Conservation (phyloP, 1,140 invertebrate species). For the Drosophila kurseongensis region DNA sequence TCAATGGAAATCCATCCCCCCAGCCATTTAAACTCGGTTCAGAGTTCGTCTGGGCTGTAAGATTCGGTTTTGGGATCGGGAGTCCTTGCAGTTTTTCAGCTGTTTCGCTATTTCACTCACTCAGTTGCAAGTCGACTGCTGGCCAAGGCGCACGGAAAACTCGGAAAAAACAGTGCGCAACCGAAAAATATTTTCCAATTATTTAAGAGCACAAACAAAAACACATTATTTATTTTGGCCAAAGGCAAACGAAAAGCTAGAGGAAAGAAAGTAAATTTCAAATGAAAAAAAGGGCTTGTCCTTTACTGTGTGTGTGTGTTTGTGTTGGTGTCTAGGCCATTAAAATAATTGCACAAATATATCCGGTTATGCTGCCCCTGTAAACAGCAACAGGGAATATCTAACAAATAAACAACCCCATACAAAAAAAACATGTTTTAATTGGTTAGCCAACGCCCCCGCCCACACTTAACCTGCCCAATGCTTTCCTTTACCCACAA, state of each 20-base stretch:
- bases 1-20: slow-evolving; percentile 48
- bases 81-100: slow-evolving; percentile 66
- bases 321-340: slow-evolving; percentile 38
- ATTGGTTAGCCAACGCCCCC: slow-evolving; percentile 49
- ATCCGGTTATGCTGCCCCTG: slow-evolving; percentile 40
- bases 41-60: slow-evolving; percentile 49
- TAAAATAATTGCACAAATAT: slow-evolving; percentile 53
- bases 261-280: slow-evolving; percentile 14
- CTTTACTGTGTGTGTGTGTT: slow-evolving; percentile 6
- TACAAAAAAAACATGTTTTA: slow-evolving; percentile 42
- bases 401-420: slow-evolving; percentile 45
- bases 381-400: slow-evolving; percentile 4
- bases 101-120: slow-evolving; percentile 28
- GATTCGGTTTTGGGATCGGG: slow-evolving; percentile 27
- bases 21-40: slow-evolving; percentile 13
- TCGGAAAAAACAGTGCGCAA: slow-evolving; percentile 48
- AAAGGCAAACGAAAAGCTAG: not conserved
- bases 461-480: not conserved
- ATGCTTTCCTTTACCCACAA: slow-evolving; percentile 1
- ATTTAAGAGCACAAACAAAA: slow-evolving; percentile 38
- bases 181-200: slow-evolving; percentile 18
- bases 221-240: slow-evolving; percentile 5
- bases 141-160: slow-evolving; percentile 63
- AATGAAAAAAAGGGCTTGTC: slow-evolving; percentile 34
- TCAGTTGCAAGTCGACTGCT: slow-evolving; percentile 78